These are phyloP conservation scores for Stylophora pistillata DNA, from an alignment of 64 coral and sea anemone species.

Conservation along the genomic window DNA sequence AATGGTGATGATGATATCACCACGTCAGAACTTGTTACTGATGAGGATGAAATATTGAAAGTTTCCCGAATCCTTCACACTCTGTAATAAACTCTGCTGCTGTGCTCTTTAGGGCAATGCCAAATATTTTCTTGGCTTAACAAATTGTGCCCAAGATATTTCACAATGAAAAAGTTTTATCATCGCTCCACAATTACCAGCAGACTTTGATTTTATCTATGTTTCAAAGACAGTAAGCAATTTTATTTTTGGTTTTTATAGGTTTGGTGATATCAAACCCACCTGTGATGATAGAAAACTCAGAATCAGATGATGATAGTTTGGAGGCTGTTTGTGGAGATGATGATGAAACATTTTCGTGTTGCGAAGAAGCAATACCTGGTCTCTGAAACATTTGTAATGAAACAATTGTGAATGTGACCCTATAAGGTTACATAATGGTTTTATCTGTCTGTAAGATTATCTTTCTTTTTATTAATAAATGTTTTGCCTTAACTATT, in stretches of 20 bases:
- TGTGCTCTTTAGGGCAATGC: neutral
- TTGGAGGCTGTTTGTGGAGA: slow-evolving; percentile 60
- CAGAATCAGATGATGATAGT: slow-evolving; percentile 66
- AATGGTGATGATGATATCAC: slow-evolving; percentile 64
- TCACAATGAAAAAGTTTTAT: neutral
- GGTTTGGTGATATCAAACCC: slow-evolving; percentile 48
- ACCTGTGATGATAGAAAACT: slow-evolving; percentile 20
- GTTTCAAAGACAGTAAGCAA: neutral
- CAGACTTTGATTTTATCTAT: neutral
- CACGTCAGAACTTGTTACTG: slow-evolving; percentile 39
- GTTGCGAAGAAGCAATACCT: slow-evolving; percentile 61
- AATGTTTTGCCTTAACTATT: neutral
- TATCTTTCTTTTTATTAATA: slow-evolving; percentile 21
- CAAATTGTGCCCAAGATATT: neutral
- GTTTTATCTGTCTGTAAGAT: slow-evolving; percentile 11
- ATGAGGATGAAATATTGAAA: slow-evolving; percentile 77
- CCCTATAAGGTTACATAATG: neutral
- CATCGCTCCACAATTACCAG: neutral
- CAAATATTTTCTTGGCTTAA: neutral
- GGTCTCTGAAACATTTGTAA: slow-evolving; percentile 32
- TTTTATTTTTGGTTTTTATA: slow-evolving; percentile 44
- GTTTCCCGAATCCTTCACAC: slow-evolving; percentile 17
- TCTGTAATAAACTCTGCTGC: neutral
- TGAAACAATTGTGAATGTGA: neutral
- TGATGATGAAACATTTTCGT: slow-evolving; percentile 80